Evolutionary conservation across 2,797 vertebrate genomes (phyloP).

Genomic region (Euphonia xanthogaster): DNA sequence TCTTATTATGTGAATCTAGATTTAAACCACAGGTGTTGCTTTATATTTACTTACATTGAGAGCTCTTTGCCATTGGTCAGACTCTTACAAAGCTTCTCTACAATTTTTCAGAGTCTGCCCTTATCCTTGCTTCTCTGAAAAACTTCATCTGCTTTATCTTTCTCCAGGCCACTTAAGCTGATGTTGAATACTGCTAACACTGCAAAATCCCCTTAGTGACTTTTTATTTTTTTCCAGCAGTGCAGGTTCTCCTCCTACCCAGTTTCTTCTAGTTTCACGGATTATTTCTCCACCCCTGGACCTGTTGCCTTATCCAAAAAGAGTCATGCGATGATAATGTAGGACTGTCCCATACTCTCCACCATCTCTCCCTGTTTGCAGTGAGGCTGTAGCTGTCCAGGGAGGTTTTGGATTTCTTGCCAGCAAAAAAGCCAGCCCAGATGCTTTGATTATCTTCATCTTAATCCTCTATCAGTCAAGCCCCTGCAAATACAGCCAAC

Average conservation of each 20-base stretch:
- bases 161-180: not conserved
- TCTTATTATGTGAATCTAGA: not conserved
- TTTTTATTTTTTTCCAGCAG: not conserved
- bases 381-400: not conserved
- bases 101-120: not conserved
- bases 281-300: not conserved
- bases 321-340: not conserved
- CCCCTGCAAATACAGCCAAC: not conserved
- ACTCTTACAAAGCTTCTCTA: not conserved
- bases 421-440: not conserved
- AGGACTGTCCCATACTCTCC: not conserved
- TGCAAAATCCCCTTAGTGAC: not conserved
- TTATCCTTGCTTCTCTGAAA: not conserved
- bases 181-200: not conserved
- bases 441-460: not conserved
- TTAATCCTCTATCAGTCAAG: not conserved
- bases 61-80: not conserved
- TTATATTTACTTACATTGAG: not conserved
- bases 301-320: not conserved
- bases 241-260: not conserved
- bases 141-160: not conserved
- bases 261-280: not conserved
- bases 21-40: not conserved
- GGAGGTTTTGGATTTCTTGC: not conserved
- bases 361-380: not conserved